phyloP scores from a whole-genome alignment of 2,888 invertebrate genomes.

The Rotaria socialis region DNA sequence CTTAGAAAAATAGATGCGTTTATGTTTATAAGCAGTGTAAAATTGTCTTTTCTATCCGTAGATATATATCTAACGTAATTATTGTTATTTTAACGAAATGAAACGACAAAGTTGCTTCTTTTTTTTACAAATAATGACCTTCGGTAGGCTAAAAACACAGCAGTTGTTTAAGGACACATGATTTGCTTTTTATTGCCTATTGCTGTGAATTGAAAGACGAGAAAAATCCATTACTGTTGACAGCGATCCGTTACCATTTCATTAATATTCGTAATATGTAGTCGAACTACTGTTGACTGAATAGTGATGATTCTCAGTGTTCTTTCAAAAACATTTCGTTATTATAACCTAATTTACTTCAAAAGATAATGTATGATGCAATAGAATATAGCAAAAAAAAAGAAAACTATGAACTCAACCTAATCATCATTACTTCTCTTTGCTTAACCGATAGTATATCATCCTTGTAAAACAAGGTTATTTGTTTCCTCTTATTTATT shows the following conservation, averaged over 20 bases:
- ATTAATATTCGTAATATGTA: not conserved
- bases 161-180: not conserved
- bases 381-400: not conserved
- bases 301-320: too few species aligned
- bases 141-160: not conserved
- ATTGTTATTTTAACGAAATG: not conserved
- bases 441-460: not conserved
- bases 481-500: not conserved
- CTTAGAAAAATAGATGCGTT: not conserved
- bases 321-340: too few species aligned
- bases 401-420: not conserved
- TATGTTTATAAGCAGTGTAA: not conserved
- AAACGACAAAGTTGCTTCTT: not conserved
- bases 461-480: not conserved
- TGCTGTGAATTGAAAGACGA: not conserved
- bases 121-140: not conserved
- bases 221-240: not conserved
- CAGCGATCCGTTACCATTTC: not conserved
- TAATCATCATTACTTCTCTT: not conserved
- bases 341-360: too few species aligned
- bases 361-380: not conserved
- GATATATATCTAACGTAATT: not conserved
- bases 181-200: not conserved
- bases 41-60: not conserved
- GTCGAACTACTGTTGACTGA: not conserved